Base-by-base conservation (phyloP, 1,140 invertebrate species). In the Heterodera carotae region DNA sequence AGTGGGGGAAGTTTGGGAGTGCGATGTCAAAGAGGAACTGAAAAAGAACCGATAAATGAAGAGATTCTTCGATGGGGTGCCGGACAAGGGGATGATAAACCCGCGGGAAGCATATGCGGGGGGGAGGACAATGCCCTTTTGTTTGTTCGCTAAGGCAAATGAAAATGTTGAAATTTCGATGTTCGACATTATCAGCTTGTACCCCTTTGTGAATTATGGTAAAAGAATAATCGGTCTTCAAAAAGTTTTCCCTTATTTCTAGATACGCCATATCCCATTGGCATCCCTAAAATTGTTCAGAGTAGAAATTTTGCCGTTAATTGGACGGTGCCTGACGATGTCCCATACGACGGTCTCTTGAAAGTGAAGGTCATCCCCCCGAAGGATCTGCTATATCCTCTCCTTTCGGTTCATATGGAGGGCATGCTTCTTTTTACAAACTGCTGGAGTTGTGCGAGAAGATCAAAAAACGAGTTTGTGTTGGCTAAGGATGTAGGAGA, bases 21-120 rank as follows among this genome's bases (percentile, higher is more conserved):
- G 62, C 18, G 64, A 74, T 2, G 66, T 74, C 2, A 74, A 22
- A 27, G 29, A 15, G 2, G 33, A 60, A 29, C 18, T 74, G 53
- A 27, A 27, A 10, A 67, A 29, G 15, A 67, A 73, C 22, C 8
- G 2, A 22, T 64, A 73, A n/a, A 73, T 73, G 71, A 73, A 67
- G 12, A 73, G 15, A 2, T 39, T 39, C 56, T 73, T 73, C 18
- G 48, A 73, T 3, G 27, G 8, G 10, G n/a, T 31, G 6, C 12
- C 34, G 53, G 71, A 60, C 4, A 29, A 29, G 3, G 53, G 53
- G 0, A 64, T 62, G 1, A 59, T 73, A n/a, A 31, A 73, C 29
- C 34, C 48, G 2, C 8, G 71, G 22, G 34, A 34, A 3, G 34
- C 27, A 1, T 73, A 39, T 22, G 29, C 39, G 27, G 71, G 71